These are phyloP conservation scores for Menidia menidia DNA, from an alignment of 2,797 vertebrate genomes.

Conservation along the genomic window DNA sequence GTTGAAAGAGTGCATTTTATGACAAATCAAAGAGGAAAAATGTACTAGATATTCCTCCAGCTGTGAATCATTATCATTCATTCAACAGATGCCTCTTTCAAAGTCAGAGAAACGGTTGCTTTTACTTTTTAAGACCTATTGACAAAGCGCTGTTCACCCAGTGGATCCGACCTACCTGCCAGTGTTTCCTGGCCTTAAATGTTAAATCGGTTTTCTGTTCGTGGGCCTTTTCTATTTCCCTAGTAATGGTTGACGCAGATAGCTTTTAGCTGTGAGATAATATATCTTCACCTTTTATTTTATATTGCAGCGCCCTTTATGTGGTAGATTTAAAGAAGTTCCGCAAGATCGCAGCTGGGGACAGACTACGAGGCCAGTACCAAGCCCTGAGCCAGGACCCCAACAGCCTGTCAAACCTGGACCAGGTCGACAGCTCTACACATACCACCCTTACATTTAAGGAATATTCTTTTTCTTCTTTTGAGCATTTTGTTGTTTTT, in stretches of 20 bases:
- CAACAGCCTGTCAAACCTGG: slow-evolving; percentile 96
- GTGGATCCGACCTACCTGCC: too few species aligned
- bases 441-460: background rate
- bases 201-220: too few species aligned
- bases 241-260: too few species aligned
- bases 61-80: too few species aligned
- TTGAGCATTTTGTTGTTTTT: too few species aligned
- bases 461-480: too few species aligned
- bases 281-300: slow-evolving; percentile 11
- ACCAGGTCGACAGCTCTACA: slow-evolving; percentile 85
- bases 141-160: too few species aligned
- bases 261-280: too few species aligned
- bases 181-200: too few species aligned
- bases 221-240: too few species aligned
- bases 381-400: slow-evolving; percentile 97
- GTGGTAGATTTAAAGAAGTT: slow-evolving; percentile 97
- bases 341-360: slow-evolving; percentile 94
- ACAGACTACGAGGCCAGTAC: slow-evolving; percentile 94
- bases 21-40: background rate
- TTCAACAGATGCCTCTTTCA: too few species aligned
- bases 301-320: slow-evolving; percentile 89
- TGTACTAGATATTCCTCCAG: background rate
- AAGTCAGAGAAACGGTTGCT: background rate
- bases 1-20: background rate
- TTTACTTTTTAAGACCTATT: background rate